A percentile compares a stretch with the other conserved stretches of the same genome.
Conservation (phyloP, 2,797 vertebrate genomes). For the Pteropus rufus region DNA sequence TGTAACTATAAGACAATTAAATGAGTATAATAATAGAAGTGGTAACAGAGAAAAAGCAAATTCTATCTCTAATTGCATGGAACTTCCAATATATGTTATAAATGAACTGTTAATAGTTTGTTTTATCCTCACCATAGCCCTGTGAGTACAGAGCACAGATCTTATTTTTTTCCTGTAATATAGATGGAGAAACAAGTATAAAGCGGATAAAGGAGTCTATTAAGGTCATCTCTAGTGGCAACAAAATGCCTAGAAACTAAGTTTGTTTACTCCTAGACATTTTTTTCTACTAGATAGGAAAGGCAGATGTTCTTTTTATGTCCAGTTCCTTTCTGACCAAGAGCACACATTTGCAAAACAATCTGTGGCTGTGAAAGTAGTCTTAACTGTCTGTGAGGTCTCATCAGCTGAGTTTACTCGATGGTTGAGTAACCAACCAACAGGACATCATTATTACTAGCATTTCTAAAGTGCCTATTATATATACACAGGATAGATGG, state of each 20-base stretch:
- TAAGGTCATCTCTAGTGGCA: constrained; percentile 47
- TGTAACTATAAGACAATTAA: neutral
- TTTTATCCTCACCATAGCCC: neutral
- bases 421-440: neutral
- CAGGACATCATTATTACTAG: neutral
- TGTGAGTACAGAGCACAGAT: neutral
- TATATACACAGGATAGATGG: neutral
- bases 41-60: neutral
- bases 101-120: neutral
- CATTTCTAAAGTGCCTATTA: neutral
- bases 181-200: constrained; percentile 21
- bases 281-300: constrained; percentile 12
- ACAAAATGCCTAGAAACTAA: constrained; percentile 64
- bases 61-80: neutral
- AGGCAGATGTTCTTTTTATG: constrained; percentile 60
- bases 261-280: constrained; percentile 43
- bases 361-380: constrained; percentile 12
- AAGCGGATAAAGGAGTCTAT: neutral
- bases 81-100: neutral
- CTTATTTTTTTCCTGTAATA: neutral
- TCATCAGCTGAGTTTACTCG: neutral
- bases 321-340: constrained; percentile 20
- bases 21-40: neutral
- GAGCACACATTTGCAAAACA: neutral
- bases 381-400: neutral